phyloP scores from a whole-genome alignment of 2,797 vertebrate genomes.

The Neosilurus hyrtlii region DNA sequence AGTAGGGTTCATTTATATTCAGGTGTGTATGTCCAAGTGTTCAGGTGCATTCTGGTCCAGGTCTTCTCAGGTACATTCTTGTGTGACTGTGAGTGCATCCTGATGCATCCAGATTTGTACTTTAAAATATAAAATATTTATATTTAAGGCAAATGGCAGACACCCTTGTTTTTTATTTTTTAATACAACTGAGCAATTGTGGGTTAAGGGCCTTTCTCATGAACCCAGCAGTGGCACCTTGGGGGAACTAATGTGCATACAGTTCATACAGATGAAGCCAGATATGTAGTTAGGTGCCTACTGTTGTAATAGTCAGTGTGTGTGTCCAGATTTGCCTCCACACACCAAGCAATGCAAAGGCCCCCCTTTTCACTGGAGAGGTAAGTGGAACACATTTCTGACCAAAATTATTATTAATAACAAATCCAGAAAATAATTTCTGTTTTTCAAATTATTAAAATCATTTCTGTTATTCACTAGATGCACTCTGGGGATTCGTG shows the following conservation, averaged over 20 bases:
- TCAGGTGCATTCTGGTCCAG: not conserved
- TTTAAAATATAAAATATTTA: too few relatives aligned
- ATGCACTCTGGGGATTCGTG: slow-evolving; percentile 63
- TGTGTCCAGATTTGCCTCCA: slow-evolving; percentile 49
- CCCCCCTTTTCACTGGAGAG: slow-evolving; percentile 61
- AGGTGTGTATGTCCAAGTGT: too few relatives aligned
- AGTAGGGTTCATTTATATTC: not conserved
- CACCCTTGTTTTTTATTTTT: too few relatives aligned
- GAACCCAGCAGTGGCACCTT: too few relatives aligned
- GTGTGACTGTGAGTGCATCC: not conserved
- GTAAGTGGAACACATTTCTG: slow-evolving; percentile 45
- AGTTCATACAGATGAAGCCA: not conserved
- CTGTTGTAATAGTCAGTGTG: not conserved
- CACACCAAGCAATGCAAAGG: slow-evolving; percentile 65
- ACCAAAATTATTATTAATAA: not conserved
- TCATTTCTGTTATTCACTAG: slow-evolving; percentile 46
- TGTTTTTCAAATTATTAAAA: too few relatives aligned
- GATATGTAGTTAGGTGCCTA: not conserved
- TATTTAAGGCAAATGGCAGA: too few relatives aligned
- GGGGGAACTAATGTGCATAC: not conserved
- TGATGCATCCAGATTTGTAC: not conserved
- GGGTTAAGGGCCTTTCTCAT: too few relatives aligned
- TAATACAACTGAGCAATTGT: too few relatives aligned
- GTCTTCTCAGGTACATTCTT: not conserved
- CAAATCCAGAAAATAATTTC: too few relatives aligned